Evolutionary conservation across 2,113 vertebrate species (phyloP).

Genomic region (Erythrocebus patas): DNA sequence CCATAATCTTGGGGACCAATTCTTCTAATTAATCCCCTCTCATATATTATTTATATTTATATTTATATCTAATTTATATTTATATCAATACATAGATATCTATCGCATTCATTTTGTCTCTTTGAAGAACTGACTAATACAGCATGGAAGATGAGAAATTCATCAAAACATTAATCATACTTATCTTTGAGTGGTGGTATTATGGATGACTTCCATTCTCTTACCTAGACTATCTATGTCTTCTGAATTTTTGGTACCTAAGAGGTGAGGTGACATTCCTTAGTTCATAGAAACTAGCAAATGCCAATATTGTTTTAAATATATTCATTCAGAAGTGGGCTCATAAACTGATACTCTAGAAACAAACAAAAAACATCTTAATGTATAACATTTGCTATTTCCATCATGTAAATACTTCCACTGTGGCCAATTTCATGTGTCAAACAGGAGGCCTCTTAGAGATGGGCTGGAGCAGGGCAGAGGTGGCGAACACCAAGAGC

Average conservation of each 20-base stretch:
- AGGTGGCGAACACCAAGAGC: not conserved
- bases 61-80: not conserved
- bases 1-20: not conserved
- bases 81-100: not conserved
- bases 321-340: not conserved
- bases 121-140: not conserved
- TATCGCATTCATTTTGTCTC: not conserved
- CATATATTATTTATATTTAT: not conserved
- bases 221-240: not conserved
- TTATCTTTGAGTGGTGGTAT: not conserved
- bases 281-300: not conserved
- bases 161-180: not conserved
- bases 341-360: not conserved
- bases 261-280: not conserved
- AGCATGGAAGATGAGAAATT: not conserved
- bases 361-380: not conserved
- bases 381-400: not conserved
- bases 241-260: not conserved
- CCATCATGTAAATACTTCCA: not conserved
- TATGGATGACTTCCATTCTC: not conserved
- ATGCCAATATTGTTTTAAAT: not conserved
- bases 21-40: not conserved
- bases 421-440: not conserved
- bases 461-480: not conserved
- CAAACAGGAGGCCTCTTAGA: not conserved